Evolutionary conservation across 2,888 invertebrate species (phyloP).

Genomic region (Dorcus parallelipipedus): DNA sequence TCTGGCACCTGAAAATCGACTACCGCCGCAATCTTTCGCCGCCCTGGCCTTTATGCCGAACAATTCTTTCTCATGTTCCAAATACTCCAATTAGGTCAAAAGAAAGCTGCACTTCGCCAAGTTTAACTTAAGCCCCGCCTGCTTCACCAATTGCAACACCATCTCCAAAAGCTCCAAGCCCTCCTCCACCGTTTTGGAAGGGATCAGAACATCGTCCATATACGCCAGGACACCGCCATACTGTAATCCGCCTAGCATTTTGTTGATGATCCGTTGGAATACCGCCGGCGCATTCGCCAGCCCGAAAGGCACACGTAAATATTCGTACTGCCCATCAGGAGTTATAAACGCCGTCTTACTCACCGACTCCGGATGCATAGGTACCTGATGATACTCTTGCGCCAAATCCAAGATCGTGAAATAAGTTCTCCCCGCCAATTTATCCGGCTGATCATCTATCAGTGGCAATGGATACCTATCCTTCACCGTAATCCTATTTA

Average conservation of each 20-base stretch:
- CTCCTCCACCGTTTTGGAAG: constrained; percentile 5
- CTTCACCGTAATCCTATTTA: constrained; percentile 38
- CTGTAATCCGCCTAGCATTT: constrained; percentile 20
- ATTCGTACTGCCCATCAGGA: constrained; percentile 41
- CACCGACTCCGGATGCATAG: constrained; percentile 26
- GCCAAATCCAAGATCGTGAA: constrained; percentile 36
- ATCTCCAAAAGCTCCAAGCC: constrained; percentile 4
- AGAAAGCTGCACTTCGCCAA: constrained; percentile 23
- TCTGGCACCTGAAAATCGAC: constrained; percentile 14
- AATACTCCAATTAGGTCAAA: constrained; percentile 3
- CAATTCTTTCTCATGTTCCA: constrained; percentile 2
- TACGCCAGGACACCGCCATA: constrained; percentile 21
- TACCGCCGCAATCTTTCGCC: constrained; percentile 18
- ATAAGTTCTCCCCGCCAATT: constrained; percentile 27
- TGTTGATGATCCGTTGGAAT: constrained; percentile 27
- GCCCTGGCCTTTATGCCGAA: constrained; percentile 25
- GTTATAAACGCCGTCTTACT: constrained; percentile 44
- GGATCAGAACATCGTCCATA: constrained; percentile 25
- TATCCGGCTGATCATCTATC: constrained; percentile 40
- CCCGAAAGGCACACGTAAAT: constrained; percentile 43
- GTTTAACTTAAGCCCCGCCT: constrained; percentile 12
- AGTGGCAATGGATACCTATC: constrained; percentile 38
- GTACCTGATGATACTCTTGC: constrained; percentile 40
- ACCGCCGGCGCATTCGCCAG: constrained; percentile 38
- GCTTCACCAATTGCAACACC: constrained; percentile 5